Percentiles rank a stretch among this genome's conserved stretches.
These are phyloP conservation scores for Danaus plexippus DNA, from an alignment of 1,140 invertebrate species.

Conservation along the genomic window DNA sequence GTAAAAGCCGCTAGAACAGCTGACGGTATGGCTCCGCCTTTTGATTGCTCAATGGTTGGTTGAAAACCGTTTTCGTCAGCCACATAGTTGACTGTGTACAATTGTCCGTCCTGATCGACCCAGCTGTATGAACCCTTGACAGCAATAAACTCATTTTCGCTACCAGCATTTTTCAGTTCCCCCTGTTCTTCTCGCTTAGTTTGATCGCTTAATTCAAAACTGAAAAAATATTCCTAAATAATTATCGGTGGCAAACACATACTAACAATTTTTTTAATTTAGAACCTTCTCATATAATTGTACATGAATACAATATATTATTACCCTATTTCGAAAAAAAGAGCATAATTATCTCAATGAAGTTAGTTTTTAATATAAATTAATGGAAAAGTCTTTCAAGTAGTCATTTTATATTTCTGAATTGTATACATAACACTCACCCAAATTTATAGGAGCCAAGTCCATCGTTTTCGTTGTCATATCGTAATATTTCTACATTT, in stretches of 20 bases:
- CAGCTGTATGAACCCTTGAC: slow-evolving; percentile 70
- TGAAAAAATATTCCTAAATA: slow-evolving; percentile 19
- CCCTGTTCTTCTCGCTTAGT: slow-evolving; percentile 73
- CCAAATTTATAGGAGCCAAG: slow-evolving; percentile 44
- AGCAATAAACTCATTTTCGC: slow-evolving; percentile 49
- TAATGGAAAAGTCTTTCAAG: not conserved
- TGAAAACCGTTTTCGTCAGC: slow-evolving; percentile 83
- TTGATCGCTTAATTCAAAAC: slow-evolving; percentile 70
- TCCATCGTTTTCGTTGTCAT: slow-evolving; percentile 45
- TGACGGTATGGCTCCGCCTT: slow-evolving; percentile 69
- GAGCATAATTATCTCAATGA: slow-evolving; percentile 1
- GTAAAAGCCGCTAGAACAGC: slow-evolving; percentile 34
- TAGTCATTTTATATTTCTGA: not conserved
- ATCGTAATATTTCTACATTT: slow-evolving; percentile 49
- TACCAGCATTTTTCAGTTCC: slow-evolving; percentile 72
- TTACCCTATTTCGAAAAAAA: slow-evolving; percentile 4
- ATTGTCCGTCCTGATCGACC: slow-evolving; percentile 67
- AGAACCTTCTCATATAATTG: not conserved
- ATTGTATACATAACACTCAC: slow-evolving; percentile 25
- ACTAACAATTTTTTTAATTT: no score
- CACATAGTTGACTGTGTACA: slow-evolving; percentile 75
- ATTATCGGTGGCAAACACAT: no score
- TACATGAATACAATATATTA: not conserved
- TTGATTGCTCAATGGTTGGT: slow-evolving; percentile 69
- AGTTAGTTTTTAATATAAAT: not conserved